These are phyloP conservation scores for Cerastis rubricosa DNA, from an alignment of 2,888 invertebrate species.

Conservation along the genomic window DNA sequence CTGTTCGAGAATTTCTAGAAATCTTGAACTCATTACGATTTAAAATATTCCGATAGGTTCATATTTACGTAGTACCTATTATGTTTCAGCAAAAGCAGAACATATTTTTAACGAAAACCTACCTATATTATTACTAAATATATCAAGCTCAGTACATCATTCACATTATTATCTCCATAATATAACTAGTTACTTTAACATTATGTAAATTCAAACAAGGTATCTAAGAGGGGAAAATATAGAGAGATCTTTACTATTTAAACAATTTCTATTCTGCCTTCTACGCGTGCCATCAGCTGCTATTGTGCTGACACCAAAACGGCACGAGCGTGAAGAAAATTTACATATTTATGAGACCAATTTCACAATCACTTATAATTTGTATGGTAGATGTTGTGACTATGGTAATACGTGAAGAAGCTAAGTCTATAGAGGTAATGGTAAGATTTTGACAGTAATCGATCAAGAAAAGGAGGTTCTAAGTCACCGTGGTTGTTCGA, in stretches of 20 bases:
- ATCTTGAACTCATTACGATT: conserved; percentile 21
- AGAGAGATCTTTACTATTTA: conserved; percentile 11
- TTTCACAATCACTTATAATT: conserved; percentile 46
- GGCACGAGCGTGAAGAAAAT: conserved; percentile 56
- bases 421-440: too few species aligned
- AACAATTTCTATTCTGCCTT: conserved; percentile 29
- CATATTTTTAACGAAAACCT: conserved; percentile 2
- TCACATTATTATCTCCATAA: conserved; percentile 43
- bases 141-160: conserved; percentile 42
- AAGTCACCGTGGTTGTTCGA: too few species aligned
- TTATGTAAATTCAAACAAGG: conserved; percentile 45
- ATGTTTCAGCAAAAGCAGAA: conserved; percentile 10
- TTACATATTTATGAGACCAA: conserved; percentile 56
- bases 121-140: conserved; percentile 13
- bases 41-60: conserved; percentile 35
- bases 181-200: conserved; percentile 21
- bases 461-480: too few species aligned
- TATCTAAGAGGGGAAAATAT: conserved; percentile 40
- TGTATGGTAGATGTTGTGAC: conserved; percentile 28
- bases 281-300: conserved; percentile 47
- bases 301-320: conserved; percentile 50
- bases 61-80: conserved; percentile 14
- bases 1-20: conserved; percentile 3
- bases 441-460: too few species aligned
- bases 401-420: conserved; percentile 20